Base-by-base conservation (phyloP, 2,797 vertebrate species). In the Sebastes elongatus region DNA sequence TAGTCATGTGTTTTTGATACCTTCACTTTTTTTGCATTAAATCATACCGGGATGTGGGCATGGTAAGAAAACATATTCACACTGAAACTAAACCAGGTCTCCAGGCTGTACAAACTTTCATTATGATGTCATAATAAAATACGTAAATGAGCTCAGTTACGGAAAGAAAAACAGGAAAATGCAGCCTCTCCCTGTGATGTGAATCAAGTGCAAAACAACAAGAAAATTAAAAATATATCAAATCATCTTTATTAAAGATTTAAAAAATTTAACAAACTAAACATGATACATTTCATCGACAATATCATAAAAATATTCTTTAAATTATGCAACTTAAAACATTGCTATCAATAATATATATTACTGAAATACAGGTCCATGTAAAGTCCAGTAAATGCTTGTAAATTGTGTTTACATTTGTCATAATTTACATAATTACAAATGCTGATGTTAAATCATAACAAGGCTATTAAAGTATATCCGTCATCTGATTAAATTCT, bases 181-280 rank as follows among this genome's bases (percentile, higher is more conserved):
- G 6, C 3, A 64, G 27, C 10, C 7, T 38, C 3, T 20, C 64
- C 22, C 28, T 59, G 61, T 5, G 22, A 46, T 22, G 11, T 32
- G 6, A 82, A 38, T 20, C 2, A 65, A 22, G 7, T 11, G 11
- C 4, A 59, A 59, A 71, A 62, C 33, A 30, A 68, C 9, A 38
- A 42, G 5, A 30, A 68, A 78, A 8, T 32, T 27, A 60, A 14
- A 80, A 78, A n/a, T n/a, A n/a, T 53, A 68, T 86, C 81, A 85
- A 78, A 80, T 32, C 2, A 52, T 68, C 2, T 91, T 88, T 88
- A 90, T 86, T 88, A 10, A 1, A 59, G n/a, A n/a, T n/a, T n/a
- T n/a, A n/a, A n/a, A n/a, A n/a, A 82, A 60, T 74, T 22, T 1
- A 30, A 46, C 3, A 20, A 35, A 80, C 11, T 60, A 20, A 49